These are phyloP conservation scores for Vannuccia rotundouncinata DNA, from an alignment of 2,888 invertebrate species.

Conservation along the genomic window DNA sequence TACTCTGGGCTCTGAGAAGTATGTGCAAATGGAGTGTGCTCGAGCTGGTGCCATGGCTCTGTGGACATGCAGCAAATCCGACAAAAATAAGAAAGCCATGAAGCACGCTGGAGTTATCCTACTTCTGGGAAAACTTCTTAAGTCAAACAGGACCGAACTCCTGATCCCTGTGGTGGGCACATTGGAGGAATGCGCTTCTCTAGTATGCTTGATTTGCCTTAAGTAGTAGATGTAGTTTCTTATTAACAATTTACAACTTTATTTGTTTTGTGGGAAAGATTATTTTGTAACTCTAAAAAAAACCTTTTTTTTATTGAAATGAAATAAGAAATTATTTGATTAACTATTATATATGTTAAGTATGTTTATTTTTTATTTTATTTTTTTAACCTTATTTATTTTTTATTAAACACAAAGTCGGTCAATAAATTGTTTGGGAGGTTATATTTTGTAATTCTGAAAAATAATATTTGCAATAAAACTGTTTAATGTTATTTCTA, in stretches of 20 bases:
- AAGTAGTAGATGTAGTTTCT: no score
- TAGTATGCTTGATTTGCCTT: no score
- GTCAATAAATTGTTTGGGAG: no score
- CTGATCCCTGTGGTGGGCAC: conserved; percentile 80
- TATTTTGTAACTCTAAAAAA: not conserved
- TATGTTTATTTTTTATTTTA: not conserved
- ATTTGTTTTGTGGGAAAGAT: not conserved
- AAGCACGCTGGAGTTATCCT: conserved; percentile 66
- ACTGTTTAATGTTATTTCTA: no score
- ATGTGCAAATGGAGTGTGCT: conserved; percentile 49
- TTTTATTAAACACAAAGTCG: not conserved
- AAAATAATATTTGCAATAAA: no score
- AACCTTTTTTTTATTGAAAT: not conserved
- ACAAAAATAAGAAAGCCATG: conserved; percentile 70
- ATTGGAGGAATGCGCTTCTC: conserved; percentile 69
- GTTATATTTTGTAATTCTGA: no score
- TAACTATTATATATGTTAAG: not conserved
- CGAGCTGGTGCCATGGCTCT: conserved; percentile 67
- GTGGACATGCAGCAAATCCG: conserved; percentile 77
- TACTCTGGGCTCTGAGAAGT: not conserved
- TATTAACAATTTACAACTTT: not conserved
- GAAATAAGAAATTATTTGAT: not conserved
- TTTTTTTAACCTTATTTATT: not conserved
- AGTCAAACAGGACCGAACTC: conserved; percentile 74
- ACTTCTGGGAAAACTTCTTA: conserved; percentile 67